Evolutionary conservation across 2,113 vertebrate genomes (phyloP), one percentile per base, ranked within the genome.

Genomic region (Solea senegalensis): DNA sequence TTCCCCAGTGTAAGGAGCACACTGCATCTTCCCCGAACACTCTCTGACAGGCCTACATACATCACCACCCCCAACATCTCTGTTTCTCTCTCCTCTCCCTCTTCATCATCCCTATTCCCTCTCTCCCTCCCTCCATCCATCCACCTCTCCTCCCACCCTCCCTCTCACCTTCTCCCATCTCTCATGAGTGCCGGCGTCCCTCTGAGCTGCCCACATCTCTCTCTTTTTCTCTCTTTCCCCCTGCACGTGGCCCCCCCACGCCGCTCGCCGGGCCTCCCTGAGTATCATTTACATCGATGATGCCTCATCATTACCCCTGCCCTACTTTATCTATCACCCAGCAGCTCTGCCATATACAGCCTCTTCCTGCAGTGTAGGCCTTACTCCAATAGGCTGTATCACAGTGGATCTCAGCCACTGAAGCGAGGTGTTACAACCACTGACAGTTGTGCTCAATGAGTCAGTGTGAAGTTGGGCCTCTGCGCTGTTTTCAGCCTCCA

Each of bases 231-330:
- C 82, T 70, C 78, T 81, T 86, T 82, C 78, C 82, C 82, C 82
- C 79, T 78, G 72, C 82, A 63, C 61, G 7, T 78, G 40, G 39
- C 28, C 72, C 81, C 83, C 54, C 51, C 9, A 45, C 9, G 8
- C 74, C 69, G 86, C 73, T 46, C 71, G 57, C 73, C 76, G 76
- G 86, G 89, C 80, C 87, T 90, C 89, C 81, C 86, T 95, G 89
- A 96, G 96, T 95, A 91, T 86, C 72, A 91, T 91, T 91, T 93
- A 79, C 92, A 92, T 88, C 89, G 87, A 92, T 95, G 93, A 94
- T 92, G 88, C 88, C 91, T 93, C 91, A 94, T 94, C 93, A 93
- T 94, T 92, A 92, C 89, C 87, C 73, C 83, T 90, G 89, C 89
- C 84, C 91, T 79, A 83, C 84, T 91, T 91, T 93, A 93, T 93